Base-by-base conservation (phyloP, 2,888 invertebrate species). In the Pecten maximus region DNA sequence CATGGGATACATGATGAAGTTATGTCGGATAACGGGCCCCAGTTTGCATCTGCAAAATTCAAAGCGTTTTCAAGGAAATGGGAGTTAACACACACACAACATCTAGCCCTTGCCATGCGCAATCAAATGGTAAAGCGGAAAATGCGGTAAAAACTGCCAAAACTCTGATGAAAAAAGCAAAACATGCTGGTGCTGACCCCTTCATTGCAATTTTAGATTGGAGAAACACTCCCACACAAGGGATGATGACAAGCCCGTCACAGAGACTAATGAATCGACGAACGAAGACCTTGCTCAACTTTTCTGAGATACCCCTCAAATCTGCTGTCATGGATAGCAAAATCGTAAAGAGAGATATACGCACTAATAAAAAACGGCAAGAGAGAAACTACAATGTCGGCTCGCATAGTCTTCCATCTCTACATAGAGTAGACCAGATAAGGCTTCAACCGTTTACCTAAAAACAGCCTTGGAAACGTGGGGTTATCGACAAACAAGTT, bases 21-120 rank as follows among this genome's bases (percentile, higher is more conserved):
- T 2, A 48, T 93, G 35, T 90, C 91, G 4, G 91, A 91, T 44
- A 92, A 90, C 39, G 93, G 91, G 40, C 91, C 93, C 23, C 91
- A 90, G 39, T 91, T 89, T 88, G 19, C 44, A 19, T 88, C 88
- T 0, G 48, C 40, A 12, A 23, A 60, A 87, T 90, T 90, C 35
- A 87, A 88, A 16, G 39, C 60, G 2, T 90, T 90, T 39, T 87
- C 87, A 16, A 40, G 19, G n/a, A 54, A 50, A 8, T 90, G 40
- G 88, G 88, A 88, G 19, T 90, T 90, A n/a, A n/a, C 40, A 48
- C 40, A 39, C 88, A 90, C 40, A 40, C 6, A 23, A 90, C 88
- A 40, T 88, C 50, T 12, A 90, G 88, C 44, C 60, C 91, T n/a
- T 40, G 44, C 1, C 87, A 91, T 35, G 87, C 91, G n/a, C 88